Evolutionary conservation across 2,888 invertebrate species (phyloP).

Genomic region (Orgyia antiqua): DNA sequence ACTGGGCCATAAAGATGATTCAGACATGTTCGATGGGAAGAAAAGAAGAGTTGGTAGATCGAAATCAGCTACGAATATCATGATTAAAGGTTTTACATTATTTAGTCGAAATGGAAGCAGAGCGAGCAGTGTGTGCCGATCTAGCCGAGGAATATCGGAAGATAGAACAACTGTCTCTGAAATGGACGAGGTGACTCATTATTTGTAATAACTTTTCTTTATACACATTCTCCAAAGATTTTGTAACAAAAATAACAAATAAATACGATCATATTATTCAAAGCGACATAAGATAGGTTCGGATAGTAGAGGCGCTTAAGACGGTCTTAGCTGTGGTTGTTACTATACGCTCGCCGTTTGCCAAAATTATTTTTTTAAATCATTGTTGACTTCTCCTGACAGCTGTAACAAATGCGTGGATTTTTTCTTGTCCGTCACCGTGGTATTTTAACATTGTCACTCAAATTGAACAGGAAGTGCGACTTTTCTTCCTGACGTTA

Average conservation of each 20-base stretch:
- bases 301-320: slow-evolving; percentile 42
- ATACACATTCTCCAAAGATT: slow-evolving; percentile 30
- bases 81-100: slow-evolving; percentile 89
- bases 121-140: slow-evolving; percentile 74
- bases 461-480: slow-evolving; percentile 44
- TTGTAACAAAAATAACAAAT: slow-evolving; percentile 34
- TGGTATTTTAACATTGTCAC: slow-evolving; percentile 41
- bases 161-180: slow-evolving; percentile 82
- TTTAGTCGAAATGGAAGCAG: slow-evolving; percentile 76
- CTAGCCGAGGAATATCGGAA: slow-evolving; percentile 77
- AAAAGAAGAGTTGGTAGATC: slow-evolving; percentile 78
- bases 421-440: slow-evolving; percentile 45
- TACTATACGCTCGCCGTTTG: slow-evolving; percentile 43
- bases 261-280: slow-evolving; percentile 45
- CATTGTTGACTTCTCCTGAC: slow-evolving; percentile 47
- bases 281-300: slow-evolving; percentile 37
- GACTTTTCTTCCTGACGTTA: slow-evolving; percentile 30
- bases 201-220: slow-evolving; percentile 26
- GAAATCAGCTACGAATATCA: slow-evolving; percentile 87
- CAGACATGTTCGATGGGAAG: slow-evolving; percentile 52
- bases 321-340: slow-evolving; percentile 34
- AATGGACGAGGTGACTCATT: slow-evolving; percentile 80
- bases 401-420: slow-evolving; percentile 43
- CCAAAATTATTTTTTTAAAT: slow-evolving; percentile 67
- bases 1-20: slow-evolving; percentile 80